Conservation (phyloP, 2,113 vertebrate genomes). For the Chloropsis cyanopogon region DNA sequence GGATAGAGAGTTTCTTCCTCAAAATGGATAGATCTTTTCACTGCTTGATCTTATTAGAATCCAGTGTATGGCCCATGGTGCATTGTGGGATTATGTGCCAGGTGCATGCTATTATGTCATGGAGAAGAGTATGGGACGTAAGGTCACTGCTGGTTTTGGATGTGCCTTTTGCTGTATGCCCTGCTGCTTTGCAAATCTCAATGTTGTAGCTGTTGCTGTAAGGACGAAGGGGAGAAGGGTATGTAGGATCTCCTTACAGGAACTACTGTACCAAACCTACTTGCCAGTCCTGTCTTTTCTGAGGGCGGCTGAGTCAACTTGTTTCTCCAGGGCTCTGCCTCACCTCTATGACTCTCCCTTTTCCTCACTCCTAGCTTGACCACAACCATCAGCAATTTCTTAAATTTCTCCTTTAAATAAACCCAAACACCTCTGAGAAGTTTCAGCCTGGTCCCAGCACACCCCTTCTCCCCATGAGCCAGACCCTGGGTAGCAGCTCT, state of each 20-base stretch:
- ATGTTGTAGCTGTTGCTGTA: not conserved
- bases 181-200: not conserved
- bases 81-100: not conserved
- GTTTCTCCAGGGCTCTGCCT: not conserved
- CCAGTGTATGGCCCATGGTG: not conserved
- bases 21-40: not conserved
- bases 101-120: not conserved
- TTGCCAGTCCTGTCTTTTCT: not conserved
- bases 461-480: fast-evolving
- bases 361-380: not conserved
- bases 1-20: not conserved
- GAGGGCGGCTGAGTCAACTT: not conserved
- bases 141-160: not conserved
- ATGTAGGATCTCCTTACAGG: not conserved
- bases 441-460: fast-evolving
- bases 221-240: not conserved
- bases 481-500: not conserved
- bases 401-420: not conserved
- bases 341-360: not conserved
- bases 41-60: not conserved
- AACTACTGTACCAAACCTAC: not conserved
- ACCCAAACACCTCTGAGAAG: not conserved
- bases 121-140: not conserved
- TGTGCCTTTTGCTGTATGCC: not conserved
- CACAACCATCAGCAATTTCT: not conserved